Conservation (phyloP, 2,113 vertebrate genomes). For the Meriones unguiculatus region DNA sequence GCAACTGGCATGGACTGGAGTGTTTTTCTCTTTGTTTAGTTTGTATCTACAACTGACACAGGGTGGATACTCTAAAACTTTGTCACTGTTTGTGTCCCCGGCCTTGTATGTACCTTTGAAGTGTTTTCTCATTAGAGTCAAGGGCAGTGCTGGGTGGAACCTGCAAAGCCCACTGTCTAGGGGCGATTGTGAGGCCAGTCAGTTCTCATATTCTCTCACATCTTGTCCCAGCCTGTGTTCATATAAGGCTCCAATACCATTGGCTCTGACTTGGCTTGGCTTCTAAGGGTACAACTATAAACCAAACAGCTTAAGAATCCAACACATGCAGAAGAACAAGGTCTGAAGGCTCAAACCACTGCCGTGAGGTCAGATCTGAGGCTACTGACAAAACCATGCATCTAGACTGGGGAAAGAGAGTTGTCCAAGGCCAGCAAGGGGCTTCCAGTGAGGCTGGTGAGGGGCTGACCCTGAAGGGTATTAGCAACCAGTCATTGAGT, state of each 20-base stretch:
- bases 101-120: fast-evolving
- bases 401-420: fast-evolving
- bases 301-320: fast-evolving
- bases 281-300: neutral
- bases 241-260: neutral
- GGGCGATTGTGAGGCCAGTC: too few species aligned
- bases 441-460: neutral
- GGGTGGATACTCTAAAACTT: fast-evolving
- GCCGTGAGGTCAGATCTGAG: fast-evolving
- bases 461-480: neutral
- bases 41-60: neutral
- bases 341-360: fast-evolving
- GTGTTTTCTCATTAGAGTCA: neutral
- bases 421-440: fast-evolving
- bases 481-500: neutral
- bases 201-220: neutral
- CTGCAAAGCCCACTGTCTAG: fast-evolving
- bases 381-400: fast-evolving
- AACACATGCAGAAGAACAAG: fast-evolving
- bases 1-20: fast-evolving
- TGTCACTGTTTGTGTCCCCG: fast-evolving
- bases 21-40: neutral
- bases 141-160: neutral
- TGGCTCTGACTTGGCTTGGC: neutral
- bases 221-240: neutral